These are phyloP conservation scores for Anastrepha ludens DNA, from an alignment of 1,140 invertebrate species.

Conservation along the genomic window DNA sequence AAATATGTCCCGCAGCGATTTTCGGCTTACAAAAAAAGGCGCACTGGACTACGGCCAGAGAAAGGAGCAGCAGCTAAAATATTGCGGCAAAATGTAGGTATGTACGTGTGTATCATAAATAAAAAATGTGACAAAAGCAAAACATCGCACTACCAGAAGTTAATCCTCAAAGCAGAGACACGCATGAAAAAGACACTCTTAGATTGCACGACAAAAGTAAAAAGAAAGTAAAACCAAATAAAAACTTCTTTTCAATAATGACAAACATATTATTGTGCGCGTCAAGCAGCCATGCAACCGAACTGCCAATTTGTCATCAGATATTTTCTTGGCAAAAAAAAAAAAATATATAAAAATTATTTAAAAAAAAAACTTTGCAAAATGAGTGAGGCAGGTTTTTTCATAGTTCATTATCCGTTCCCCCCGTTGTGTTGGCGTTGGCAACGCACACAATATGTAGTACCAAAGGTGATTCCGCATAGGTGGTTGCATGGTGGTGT, in stretches of 20 bases:
- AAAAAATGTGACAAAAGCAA: neutral
- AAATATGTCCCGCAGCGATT: too few relatives aligned
- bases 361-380: neutral
- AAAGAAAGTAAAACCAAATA: neutral
- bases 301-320: slow-evolving; percentile 50
- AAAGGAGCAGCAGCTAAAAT: too few relatives aligned
- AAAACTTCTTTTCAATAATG: slow-evolving; percentile 27
- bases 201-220: neutral
- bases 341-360: neutral
- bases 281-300: slow-evolving; percentile 40
- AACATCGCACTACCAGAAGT: neutral
- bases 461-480: neutral
- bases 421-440: neutral
- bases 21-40: too few relatives aligned
- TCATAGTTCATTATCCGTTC: slow-evolving; percentile 7
- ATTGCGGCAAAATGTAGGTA: too few relatives aligned
- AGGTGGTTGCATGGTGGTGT: neutral
- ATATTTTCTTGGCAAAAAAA: neutral
- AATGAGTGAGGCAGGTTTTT: neutral
- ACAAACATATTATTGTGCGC: slow-evolving; percentile 18
- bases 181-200: neutral
- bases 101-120: neutral
- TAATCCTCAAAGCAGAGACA: neutral
- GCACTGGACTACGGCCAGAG: too few relatives aligned
- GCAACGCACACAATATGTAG: neutral